These are phyloP conservation scores for Scaptomyza reducta DNA, from an alignment of 2,888 invertebrate genomes.

Conservation along the genomic window DNA sequence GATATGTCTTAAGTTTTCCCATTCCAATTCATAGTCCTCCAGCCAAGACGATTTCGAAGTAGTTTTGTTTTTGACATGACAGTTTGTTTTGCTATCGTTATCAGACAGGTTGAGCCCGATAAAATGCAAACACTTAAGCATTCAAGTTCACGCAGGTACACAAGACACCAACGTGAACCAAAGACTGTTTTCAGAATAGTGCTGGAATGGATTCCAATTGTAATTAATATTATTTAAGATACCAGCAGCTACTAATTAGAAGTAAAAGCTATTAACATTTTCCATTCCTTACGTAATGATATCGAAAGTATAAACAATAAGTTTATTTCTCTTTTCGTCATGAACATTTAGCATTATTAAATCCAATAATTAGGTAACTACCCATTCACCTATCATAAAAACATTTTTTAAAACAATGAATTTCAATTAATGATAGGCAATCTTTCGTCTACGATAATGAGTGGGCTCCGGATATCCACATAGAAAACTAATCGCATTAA, in stretches of 20 bases:
- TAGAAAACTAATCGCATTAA: slow-evolving; percentile 14
- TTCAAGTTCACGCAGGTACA: slow-evolving; percentile 29
- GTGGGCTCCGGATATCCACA: too few relatives aligned
- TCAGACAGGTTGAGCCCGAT: slow-evolving; percentile 45
- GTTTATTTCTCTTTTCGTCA: too few relatives aligned
- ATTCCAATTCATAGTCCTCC: background rate
- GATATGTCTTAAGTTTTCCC: slow-evolving; percentile 16
- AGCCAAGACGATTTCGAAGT: slow-evolving; percentile 14
- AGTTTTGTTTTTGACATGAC: slow-evolving; percentile 36
- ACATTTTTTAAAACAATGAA: background rate
- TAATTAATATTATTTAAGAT: slow-evolving; percentile 2
- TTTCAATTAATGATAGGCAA: slow-evolving; percentile 14
- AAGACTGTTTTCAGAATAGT: slow-evolving; percentile 3
- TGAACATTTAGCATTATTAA: too few relatives aligned
- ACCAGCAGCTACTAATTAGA: background rate
- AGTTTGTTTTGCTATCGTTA: slow-evolving; percentile 54
- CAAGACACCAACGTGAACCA: background rate
- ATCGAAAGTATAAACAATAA: too few relatives aligned
- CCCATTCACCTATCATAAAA: slow-evolving; percentile 1
- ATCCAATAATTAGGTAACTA: background rate
- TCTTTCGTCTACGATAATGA: slow-evolving; percentile 17
- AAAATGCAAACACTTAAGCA: slow-evolving; percentile 33
- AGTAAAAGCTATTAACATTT: too few relatives aligned
- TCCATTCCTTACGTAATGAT: background rate
- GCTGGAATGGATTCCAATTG: background rate